These are phyloP conservation scores for Malurus melanocephalus DNA, from an alignment of 2,113 vertebrate species.

Conservation along the genomic window DNA sequence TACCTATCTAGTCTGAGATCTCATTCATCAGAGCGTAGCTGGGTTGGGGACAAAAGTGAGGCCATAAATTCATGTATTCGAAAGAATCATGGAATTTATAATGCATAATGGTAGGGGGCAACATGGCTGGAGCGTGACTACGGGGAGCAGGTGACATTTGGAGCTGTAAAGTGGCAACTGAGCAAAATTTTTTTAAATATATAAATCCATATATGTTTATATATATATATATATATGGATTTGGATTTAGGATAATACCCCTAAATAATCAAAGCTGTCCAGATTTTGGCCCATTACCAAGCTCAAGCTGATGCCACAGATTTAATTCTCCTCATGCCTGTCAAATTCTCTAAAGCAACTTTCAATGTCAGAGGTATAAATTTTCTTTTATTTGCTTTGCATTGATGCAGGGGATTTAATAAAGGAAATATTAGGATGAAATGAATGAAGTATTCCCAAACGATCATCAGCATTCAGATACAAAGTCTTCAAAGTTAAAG, in stretches of 20 bases:
- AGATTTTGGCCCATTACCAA: background rate
- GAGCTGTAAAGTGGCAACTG: background rate
- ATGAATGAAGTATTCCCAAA: background rate
- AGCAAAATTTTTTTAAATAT: background rate
- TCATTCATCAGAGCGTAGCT: conserved; percentile 46
- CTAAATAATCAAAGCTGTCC: background rate
- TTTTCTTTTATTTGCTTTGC: background rate
- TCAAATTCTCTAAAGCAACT: background rate
- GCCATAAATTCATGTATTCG: conserved; percentile 42
- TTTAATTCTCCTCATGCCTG: background rate
- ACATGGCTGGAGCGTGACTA: background rate
- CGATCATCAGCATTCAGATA: background rate
- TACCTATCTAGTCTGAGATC: conserved; percentile 58
- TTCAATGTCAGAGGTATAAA: background rate
- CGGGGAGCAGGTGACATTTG: background rate
- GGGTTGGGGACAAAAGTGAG: conserved; percentile 13
- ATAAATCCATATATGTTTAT: background rate
- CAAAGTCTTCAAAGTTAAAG: background rate
- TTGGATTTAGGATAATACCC: background rate
- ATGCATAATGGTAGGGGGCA: background rate
- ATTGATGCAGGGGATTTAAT: background rate
- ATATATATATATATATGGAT: background rate
- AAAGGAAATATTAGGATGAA: background rate
- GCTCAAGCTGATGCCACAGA: background rate
- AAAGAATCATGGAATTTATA: conserved; percentile 33